Evolutionary conservation across 2,888 invertebrate species (phyloP).

Genomic region (Meteorus colon): DNA sequence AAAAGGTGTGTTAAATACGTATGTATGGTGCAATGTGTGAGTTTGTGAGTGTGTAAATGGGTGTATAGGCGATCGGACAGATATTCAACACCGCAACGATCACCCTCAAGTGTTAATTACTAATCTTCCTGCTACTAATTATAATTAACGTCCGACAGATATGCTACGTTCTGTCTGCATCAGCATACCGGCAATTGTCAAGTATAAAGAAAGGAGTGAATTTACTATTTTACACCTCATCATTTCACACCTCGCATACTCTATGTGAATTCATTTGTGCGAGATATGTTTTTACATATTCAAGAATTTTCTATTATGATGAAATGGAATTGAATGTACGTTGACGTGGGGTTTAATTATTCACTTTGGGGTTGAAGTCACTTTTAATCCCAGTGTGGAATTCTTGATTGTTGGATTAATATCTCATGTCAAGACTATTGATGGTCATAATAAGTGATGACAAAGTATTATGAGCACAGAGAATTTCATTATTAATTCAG

Average conservation of each 20-base stretch:
- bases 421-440: no score
- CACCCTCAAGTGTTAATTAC: slow-evolving; percentile 70
- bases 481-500: no score
- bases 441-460: no score
- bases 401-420: no score
- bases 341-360: no score
- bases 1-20: slow-evolving; percentile 10
- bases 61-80: slow-evolving; percentile 52
- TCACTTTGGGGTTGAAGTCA: no score
- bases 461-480: no score
- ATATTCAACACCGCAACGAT: slow-evolving; percentile 45
- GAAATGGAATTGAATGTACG: no score
- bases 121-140: slow-evolving; percentile 71
- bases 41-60: slow-evolving; percentile 26
- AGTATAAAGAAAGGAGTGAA: slow-evolving; percentile 28
- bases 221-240: slow-evolving; percentile 31
- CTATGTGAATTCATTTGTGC: not conserved
- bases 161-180: slow-evolving; percentile 30
- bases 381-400: no score
- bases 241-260: not conserved
- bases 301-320: no score
- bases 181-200: slow-evolving; percentile 35
- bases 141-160: slow-evolving; percentile 71
- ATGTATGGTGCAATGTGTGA: not conserved
- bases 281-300: not conserved